Base-by-base conservation (phyloP, 2,888 invertebrate genomes). In the Zhuqinia jingwanae region DNA sequence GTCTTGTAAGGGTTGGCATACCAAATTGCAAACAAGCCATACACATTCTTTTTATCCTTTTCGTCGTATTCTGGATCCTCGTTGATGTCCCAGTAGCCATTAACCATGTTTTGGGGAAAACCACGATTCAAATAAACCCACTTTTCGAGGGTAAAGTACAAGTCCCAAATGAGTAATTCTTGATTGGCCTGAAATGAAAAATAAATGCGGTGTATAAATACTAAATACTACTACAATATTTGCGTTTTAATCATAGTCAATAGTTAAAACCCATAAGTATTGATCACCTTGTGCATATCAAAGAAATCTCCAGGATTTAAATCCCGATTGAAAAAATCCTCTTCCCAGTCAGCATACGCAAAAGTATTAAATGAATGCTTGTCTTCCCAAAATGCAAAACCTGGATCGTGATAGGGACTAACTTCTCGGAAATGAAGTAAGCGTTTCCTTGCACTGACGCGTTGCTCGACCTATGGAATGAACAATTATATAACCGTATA, bases 321-420 rank as follows among this genome's bases (percentile, higher is more conserved):
- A n/a, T n/a, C 27, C 36, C 8, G 36, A 25, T 76, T 50, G 22
- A 88, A 80, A 56, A 86, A 80, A 15, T 83, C 83, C 65, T 88
- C 86, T 45, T 88, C 88, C 88, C 88, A 88, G n/a, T 88, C 86
- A n/a, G 79, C 70, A 53, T 58, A 86, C 0, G 15, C 63, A 17
- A 73, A 88, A 0, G 60, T 76, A 45, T 88, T 85, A 36, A 3
- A 36, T 36, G 8, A 36, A n/a, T n/a, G n/a, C n/a, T n/a, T n/a
- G n/a, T n/a, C n/a, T n/a, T n/a, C 36, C 36, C 8, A 36, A 36
- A 36, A 36, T 36, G 36, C 36, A 36, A 36, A 36, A 8, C 8
- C 36, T 36, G 36, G 8, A 36, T 8, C 36, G n/a, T n/a, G n/a
- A n/a, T n/a, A n/a, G n/a, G n/a, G n/a, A n/a, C n/a, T n/a, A n/a